Evolutionary conservation across 2,113 vertebrate species (phyloP), one percentile per base, ranked within the genome.

Genomic region (Dascyllus trimaculatus): DNA sequence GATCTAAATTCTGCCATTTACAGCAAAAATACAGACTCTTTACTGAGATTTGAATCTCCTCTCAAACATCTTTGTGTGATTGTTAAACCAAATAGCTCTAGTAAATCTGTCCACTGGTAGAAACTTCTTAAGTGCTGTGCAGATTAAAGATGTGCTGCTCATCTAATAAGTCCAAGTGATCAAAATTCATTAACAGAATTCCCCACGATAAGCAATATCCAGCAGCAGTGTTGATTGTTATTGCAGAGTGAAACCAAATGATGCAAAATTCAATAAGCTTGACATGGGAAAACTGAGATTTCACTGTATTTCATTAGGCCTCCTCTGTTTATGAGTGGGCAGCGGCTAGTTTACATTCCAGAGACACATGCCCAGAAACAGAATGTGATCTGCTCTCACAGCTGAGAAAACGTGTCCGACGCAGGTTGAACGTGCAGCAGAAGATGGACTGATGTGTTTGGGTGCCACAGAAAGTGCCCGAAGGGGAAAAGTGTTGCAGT

Each of bases 321-420:
- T 52, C 18, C 48, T 46, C 5, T 26, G 87, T 89, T 89, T 81
- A 72, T 75, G 62, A 71, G 73, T 35, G 63, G 65, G 57, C n/a
- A 52, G 72, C 10, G 54, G 71, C 35, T 45, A 10, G 72, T 88
- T 91, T 89, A 89, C 83, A 88, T 89, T 82, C 82, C 78, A 46
- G 53, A 59, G 82, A 61, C 25, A 21, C 65, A 46, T 54, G 75
- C 74, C 54, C 29, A 72, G 77, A 67, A 79, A 69, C 79, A 82
- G 51, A 69, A 68, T 67, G 56, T 21, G 53, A 59, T 29, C 26
- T 21, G 52, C n/a, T 29, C 57, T 75, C 59, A 56, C 74, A 59
- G 48, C 60, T 67, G 67, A 85, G 65, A 21, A 29, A 79, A 79
- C 85, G 25, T 26, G 53, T 83, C 78, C 67, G 84, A 83, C 77